Base-by-base conservation (phyloP, 2,888 invertebrate species). In the Scaptomyza polygonia region DNA sequence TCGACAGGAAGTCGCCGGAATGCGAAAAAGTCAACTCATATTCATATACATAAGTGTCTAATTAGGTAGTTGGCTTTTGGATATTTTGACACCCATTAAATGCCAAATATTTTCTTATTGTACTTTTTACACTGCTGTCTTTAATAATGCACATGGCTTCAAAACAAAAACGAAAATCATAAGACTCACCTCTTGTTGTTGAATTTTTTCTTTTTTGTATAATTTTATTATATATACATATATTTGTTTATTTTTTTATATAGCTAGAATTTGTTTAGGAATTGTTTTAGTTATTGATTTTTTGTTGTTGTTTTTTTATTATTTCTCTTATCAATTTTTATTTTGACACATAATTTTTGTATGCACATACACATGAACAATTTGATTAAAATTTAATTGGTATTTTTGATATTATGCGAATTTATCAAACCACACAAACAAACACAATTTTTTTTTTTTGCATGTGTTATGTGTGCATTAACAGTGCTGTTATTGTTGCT, bases 1-100 rank as follows among this genome's bases (percentile, higher is more conserved):
- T 72, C 76, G 82, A 83, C 82, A 83, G 82, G 82, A 83, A 85
- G 85, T 83, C 66, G 75, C 71, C 72, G 79, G 81, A 81, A 81
- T 84, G 76, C 77, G 77, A 49, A 49, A 70, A 51, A 67, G 55
- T 43, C 58, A 48, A 69, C 51, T 65, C 47, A 65, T 65, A 56
- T n/a, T 67, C 43, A 53, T 53, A 53, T 42, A 56, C 42, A 53
- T n/a, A 47, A 48, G 32, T 18, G 42, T 67, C 56, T 75, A 70
- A 74, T 74, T 66, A 70, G 69, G 39, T 61, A 61, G 57, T 52
- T 72, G 61, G 55, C 72, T 61, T 48, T 45, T 34, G 3, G 9
- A 14, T 42, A 25, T 45, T 42, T 39, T 58, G 36, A 45, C 57
- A 45, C 43, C 58, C 62, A 68, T 70, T 52, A 53, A 71, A 69